Conservation (phyloP, 2,888 invertebrate genomes). For the Timema podura region DNA sequence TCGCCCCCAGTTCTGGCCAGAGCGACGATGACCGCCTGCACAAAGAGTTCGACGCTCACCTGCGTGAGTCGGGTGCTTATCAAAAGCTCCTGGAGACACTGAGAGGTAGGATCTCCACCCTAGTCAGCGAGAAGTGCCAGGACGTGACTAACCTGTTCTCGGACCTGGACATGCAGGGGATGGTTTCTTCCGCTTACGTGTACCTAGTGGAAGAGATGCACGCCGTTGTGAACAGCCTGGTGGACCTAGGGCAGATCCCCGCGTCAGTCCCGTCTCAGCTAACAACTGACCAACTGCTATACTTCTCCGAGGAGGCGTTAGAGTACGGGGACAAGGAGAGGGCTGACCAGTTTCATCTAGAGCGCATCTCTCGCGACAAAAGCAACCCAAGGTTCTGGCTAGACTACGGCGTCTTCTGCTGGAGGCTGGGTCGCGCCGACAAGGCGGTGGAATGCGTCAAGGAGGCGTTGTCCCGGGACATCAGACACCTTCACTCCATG, state of each 20-base stretch:
- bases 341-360: neutral
- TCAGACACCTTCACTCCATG: neutral
- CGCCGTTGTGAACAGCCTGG: neutral
- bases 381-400: neutral
- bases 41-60: slow-evolving; percentile 7
- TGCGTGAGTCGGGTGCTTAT: neutral
- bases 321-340: neutral
- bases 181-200: neutral
- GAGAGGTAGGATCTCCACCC: neutral
- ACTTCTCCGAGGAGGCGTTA: neutral
- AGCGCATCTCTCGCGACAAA: neutral
- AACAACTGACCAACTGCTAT: neutral
- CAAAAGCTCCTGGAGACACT: neutral
- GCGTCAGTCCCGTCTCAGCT: neutral
- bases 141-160: neutral
- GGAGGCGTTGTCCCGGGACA: slow-evolving; percentile 2
- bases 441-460: neutral
- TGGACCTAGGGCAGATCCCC: neutral
- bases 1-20: no score
- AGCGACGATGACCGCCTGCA: no score
- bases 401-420: slow-evolving; percentile 1
- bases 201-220: slow-evolving; percentile 2
- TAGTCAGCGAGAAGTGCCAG: neutral
- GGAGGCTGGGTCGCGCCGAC: slow-evolving; percentile 3
- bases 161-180: neutral